Evolutionary conservation across 2,888 invertebrate species (phyloP), one percentile per base, ranked within the genome.

Genomic region (Hypomecis atomaria): DNA sequence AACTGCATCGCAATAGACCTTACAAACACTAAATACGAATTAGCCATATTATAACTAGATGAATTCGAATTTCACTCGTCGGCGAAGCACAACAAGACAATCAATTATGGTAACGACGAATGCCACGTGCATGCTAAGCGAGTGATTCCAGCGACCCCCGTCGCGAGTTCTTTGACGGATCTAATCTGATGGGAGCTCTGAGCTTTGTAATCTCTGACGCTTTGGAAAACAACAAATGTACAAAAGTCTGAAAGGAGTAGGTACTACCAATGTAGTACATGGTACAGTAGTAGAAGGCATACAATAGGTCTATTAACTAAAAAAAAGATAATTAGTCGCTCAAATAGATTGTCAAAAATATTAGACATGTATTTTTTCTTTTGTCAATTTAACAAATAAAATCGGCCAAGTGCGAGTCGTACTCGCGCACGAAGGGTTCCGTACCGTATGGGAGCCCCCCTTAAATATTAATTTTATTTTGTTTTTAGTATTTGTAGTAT

Each of bases 61-160:
- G 45, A 62, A 57, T 57, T 57, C 61, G 23, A 62, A 67, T 47
- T 57, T 49, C 45, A 38, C 49, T 65, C 50, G 62, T 62, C 56
- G 66, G 69, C 68, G 65, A 69, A 64, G 45, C 64, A 65, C 54
- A 67, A 70, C 71, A 67, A 63, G 65, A 69, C 68, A 69, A 72
- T 72, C 72, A 70, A 72, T 72, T 72, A 72, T 72, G 72, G 34
- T 66, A 72, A 72, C 68, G 58, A 50, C n/a, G 49, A 43, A 63
- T 55, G 56, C 61, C 53, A 62, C 69, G 49, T 52, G 72, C 72
- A 70, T 70, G 69, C 61, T 56, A 55, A 70, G 68, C 61, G 56
- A 67, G 65, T 68, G 45, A 67, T 69, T 67, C 61, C 53, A 40
- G 66, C 65, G 59, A 58, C 63, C 47, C 56, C 11, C 13, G 43